These are phyloP conservation scores for Adineta ricciae DNA, from an alignment of 2,888 invertebrate species.

Conservation along the genomic window DNA sequence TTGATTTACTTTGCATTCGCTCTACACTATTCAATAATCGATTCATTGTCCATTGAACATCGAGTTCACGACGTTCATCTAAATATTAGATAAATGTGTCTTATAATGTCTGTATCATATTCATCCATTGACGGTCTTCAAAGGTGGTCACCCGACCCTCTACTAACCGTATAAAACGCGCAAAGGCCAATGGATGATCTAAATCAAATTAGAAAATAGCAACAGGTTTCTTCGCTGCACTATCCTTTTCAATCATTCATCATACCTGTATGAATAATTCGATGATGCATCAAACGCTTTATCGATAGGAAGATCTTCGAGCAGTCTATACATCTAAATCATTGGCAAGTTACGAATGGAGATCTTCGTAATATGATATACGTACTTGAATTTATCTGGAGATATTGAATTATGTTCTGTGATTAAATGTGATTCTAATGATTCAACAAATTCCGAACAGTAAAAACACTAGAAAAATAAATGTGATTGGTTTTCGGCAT, in stretches of 20 bases:
- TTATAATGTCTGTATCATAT: neutral
- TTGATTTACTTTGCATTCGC: neutral
- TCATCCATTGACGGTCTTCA: slow-evolving; percentile 8
- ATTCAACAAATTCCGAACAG: neutral
- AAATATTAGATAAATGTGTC: neutral
- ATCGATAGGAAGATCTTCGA: neutral
- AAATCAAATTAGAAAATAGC: neutral
- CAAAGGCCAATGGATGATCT: neutral
- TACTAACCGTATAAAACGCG: neutral
- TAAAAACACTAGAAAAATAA: neutral
- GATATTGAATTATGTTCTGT: neutral
- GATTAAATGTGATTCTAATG: neutral
- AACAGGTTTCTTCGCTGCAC: no score
- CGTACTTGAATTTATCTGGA: neutral
- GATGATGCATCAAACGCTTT: neutral
- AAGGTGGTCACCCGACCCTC: slow-evolving; percentile 16
- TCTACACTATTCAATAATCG: neutral
- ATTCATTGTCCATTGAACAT: slow-evolving; percentile 4
- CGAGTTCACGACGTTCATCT: neutral
- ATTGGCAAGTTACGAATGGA: no score
- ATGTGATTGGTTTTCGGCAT: no score
- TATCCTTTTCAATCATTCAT: no score
- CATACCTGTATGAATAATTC: neutral
- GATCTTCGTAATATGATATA: no score
- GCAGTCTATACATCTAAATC: neutral